A percentile compares a stretch with the other conserved stretches of the same genome.
phyloP scores from a whole-genome alignment of 2,888 invertebrate genomes.

The Scaptomyza caliginosa region DNA sequence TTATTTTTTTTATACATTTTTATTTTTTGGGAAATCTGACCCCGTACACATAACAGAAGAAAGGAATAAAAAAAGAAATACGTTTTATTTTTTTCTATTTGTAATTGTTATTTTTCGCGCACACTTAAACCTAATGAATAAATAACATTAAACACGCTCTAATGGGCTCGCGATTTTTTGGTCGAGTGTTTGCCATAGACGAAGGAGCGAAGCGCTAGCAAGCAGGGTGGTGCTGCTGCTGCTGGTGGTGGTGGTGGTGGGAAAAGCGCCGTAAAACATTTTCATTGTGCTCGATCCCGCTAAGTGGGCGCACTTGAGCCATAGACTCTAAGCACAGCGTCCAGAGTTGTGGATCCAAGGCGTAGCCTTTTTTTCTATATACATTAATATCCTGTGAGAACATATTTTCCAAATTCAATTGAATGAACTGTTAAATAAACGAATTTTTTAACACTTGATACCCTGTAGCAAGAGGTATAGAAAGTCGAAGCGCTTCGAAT shows the following conservation, averaged over 20 bases:
- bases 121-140: conserved; percentile 80
- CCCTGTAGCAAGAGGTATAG: conserved; percentile 11
- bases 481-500: conserved; percentile 14
- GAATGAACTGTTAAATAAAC: conserved; percentile 22
- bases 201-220: too few relatives aligned
- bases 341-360: conserved; percentile 21
- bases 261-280: conserved; percentile 64
- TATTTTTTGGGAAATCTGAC: conserved; percentile 65
- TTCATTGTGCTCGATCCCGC: conserved; percentile 56
- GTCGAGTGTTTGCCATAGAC: conserved; percentile 35
- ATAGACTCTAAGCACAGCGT: conserved; percentile 35
- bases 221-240: conserved; percentile 39
- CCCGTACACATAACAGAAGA: conserved; percentile 52
- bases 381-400: conserved; percentile 49
- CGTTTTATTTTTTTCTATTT: conserved; percentile 52
- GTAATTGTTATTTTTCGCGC: conserved; percentile 77
- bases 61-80: conserved; percentile 35
- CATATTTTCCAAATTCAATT: conserved; percentile 54
- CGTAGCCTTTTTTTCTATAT: conserved; percentile 19
- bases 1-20: conserved; percentile 23
- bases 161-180: conserved; percentile 70
- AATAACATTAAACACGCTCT: conserved; percentile 81
- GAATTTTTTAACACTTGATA: neutral
- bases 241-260: conserved; percentile 44
- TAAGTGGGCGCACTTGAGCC: conserved; percentile 68